Evolutionary conservation across 2,113 vertebrate genomes (phyloP).

Genomic region (Nothocercus nigrocapillus): DNA sequence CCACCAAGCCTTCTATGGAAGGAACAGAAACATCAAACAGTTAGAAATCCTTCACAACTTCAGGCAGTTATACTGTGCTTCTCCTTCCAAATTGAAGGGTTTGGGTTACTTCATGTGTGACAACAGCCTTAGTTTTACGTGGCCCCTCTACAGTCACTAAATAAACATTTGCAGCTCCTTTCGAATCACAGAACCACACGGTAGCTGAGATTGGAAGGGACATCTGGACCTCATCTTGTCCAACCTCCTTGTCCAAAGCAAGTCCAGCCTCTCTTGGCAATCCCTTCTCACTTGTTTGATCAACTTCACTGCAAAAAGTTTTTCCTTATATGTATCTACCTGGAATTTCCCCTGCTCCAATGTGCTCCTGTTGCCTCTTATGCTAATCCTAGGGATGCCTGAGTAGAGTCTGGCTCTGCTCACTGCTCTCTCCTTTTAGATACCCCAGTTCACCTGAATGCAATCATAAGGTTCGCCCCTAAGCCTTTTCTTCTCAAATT

Average conservation of each 20-base stretch:
- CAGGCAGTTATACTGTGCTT: background rate
- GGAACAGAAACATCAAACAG: background rate
- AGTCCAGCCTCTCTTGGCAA: background rate
- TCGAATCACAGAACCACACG: background rate
- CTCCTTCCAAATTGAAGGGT: background rate
- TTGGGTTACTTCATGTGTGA: background rate
- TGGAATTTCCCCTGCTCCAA: background rate
- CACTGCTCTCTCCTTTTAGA: background rate
- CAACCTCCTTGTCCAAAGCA: background rate
- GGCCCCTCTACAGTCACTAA: background rate
- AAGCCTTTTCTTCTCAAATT: background rate
- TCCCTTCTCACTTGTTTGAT: background rate
- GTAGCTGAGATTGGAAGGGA: background rate
- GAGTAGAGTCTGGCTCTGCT: background rate
- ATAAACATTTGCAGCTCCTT: background rate
- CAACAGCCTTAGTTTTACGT: background rate
- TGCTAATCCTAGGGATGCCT: background rate
- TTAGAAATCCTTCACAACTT: background rate
- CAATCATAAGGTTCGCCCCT: background rate
- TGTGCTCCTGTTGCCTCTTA: accelerated
- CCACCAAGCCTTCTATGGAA: background rate
- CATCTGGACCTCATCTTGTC: background rate
- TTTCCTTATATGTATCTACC: accelerated
- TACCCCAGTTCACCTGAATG: background rate
- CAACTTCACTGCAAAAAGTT: background rate